Evolutionary conservation across 2,888 invertebrate species (phyloP).

Genomic region (Dastarcus helophoroides): DNA sequence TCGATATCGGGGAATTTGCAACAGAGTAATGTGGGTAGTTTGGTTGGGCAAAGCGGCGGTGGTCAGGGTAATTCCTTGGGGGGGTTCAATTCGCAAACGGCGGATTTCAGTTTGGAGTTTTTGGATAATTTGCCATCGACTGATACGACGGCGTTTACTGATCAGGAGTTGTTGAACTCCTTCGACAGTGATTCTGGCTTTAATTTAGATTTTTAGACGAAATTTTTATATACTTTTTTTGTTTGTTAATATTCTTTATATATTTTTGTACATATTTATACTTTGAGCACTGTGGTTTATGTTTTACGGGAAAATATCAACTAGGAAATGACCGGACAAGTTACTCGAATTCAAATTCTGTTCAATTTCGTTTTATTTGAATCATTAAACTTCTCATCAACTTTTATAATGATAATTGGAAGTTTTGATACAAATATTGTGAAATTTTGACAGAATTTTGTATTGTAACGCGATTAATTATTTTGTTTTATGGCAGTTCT

Average conservation of each 20-base stretch:
- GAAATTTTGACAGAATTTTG: no score
- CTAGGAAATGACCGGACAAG: no score
- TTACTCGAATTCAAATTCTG: constrained; percentile 4
- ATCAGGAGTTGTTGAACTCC: constrained; percentile 73
- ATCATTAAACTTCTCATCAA: no score
- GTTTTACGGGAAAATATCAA: constrained; percentile 19
- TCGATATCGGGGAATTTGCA: constrained; percentile 38
- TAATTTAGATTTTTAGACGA: constrained; percentile 40
- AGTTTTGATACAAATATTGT: background rate
- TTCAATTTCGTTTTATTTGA: background rate
- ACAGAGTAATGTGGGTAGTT: constrained; percentile 20
- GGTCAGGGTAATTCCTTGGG: constrained; percentile 33
- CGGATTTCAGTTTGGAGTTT: constrained; percentile 75
- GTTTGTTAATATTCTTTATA: constrained; percentile 24
- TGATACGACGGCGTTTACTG: constrained; percentile 65
- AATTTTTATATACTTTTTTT: constrained; percentile 17
- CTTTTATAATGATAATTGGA: background rate
- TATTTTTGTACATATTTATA: constrained; percentile 31
- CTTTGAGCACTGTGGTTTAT: constrained; percentile 24
- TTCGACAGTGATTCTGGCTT: constrained; percentile 64
- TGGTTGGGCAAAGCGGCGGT: constrained; percentile 21
- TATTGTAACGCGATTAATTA: no score
- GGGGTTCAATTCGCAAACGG: constrained; percentile 41
- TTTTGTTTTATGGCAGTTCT: no score
- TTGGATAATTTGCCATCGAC: constrained; percentile 68